A percentile compares a stretch with the other conserved stretches of the same genome.
phyloP scores from a whole-genome alignment of 2,797 vertebrate genomes.

The Hylomyscus alleni region DNA sequence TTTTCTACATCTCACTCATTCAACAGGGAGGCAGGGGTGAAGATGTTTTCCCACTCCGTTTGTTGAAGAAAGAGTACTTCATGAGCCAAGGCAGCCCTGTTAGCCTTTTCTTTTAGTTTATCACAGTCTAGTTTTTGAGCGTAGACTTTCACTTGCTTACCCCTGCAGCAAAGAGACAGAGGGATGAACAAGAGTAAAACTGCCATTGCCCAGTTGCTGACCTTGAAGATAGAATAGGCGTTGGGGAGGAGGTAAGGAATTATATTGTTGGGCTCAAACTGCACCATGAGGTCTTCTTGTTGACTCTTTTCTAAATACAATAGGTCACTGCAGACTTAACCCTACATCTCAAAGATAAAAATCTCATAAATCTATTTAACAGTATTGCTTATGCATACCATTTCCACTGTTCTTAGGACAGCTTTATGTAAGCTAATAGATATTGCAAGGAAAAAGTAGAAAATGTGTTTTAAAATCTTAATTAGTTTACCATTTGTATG shows the following conservation, averaged over 20 bases:
- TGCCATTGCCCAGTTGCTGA: not conserved
- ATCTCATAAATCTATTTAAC: not conserved
- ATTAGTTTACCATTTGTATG: not conserved
- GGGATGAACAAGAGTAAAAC: not conserved
- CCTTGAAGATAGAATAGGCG: not conserved
- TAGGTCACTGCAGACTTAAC: not conserved
- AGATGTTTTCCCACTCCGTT: not conserved
- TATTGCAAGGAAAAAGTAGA: not conserved
- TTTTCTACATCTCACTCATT: not conserved
- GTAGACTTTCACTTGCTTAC: not conserved
- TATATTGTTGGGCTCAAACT: not conserved
- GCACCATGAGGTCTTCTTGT: not conserved
- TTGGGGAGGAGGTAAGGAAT: not conserved
- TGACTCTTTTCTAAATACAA: not conserved
- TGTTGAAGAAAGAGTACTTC: not conserved
- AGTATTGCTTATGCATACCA: not conserved
- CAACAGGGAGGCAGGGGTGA: not conserved
- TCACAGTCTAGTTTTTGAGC: not conserved
- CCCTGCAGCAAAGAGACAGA: not conserved
- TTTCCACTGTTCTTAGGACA: not conserved
- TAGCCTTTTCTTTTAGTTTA: not conserved
- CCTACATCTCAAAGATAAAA: not conserved
- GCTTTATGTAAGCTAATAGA: not conserved
- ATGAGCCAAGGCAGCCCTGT: not conserved
- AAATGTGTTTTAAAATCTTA: not conserved